These are phyloP conservation scores for Tachysurus fulvidraco DNA, from an alignment of 2,113 vertebrate genomes.

Conservation along the genomic window DNA sequence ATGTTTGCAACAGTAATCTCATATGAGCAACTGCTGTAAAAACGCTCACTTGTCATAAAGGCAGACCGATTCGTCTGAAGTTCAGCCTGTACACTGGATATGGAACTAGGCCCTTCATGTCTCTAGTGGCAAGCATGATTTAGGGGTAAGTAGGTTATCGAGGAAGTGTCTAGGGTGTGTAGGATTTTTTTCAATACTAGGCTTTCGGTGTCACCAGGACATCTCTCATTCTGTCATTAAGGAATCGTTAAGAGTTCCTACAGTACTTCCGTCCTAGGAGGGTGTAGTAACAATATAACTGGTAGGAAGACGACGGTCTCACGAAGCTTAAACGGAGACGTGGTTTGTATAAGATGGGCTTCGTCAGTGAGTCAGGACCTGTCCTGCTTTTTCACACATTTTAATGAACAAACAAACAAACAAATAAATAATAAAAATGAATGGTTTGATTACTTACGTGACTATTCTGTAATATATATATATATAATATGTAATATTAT, in stretches of 20 bases:
- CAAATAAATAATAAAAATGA: too few species aligned
- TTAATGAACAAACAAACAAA: background rate
- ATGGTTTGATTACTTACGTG: too few species aligned
- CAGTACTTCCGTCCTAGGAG: slow-evolving; percentile 61
- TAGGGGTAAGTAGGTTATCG: slow-evolving; percentile 17
- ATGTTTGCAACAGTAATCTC: slow-evolving; percentile 75
- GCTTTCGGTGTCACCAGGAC: background rate
- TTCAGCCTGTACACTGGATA: background rate
- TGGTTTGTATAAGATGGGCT: slow-evolving; percentile 27
- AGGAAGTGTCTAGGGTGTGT: slow-evolving; percentile 36
- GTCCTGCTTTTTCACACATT: background rate
- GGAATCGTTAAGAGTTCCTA: slow-evolving; percentile 49
- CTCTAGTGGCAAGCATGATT: slow-evolving; percentile 10
- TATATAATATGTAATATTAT: too few species aligned
- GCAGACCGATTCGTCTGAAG: background rate
- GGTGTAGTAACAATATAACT: slow-evolving; percentile 61
- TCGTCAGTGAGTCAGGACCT: background rate
- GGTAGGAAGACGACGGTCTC: slow-evolving; percentile 64
- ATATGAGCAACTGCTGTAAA: slow-evolving; percentile 50
- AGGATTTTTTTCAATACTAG: slow-evolving; percentile 13
- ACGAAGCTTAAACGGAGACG: slow-evolving; percentile 51
- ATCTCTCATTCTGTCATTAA: background rate
- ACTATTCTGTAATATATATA: too few species aligned
- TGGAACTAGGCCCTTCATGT: background rate
- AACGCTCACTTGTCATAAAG: slow-evolving; percentile 1